Base-by-base conservation (phyloP, 1,140 invertebrate genomes). In the Cotesia chilonis region DNA sequence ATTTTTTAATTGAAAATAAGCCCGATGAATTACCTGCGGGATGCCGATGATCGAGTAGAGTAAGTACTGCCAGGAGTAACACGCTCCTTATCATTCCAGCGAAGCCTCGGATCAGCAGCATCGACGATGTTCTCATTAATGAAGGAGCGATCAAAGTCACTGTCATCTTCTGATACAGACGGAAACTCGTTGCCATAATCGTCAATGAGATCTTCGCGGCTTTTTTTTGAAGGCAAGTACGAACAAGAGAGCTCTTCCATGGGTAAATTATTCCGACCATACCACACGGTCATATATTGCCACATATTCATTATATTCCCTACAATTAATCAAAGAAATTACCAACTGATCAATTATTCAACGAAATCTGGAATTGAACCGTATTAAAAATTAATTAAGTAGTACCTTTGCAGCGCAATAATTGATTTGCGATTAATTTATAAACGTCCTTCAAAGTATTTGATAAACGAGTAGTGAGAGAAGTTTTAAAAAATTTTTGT, bases 221-320 rank as follows among this genome's bases (percentile, higher is more conserved):
- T 52, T 70, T 78, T 84, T 20, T 68, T 81, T 1, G 79, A 74
- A 3, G 83, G 76, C 4, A 78, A 37, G 69, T 86, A 86, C 1
- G 85, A 84, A 57, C 85, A 86, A 5, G 84, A 83, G 5, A 85
- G 68, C 38, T 84, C 80, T 70, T 86, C 85, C 9, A 74, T 75
- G 4, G 76, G 75, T 0, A 59, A 51, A 3, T 74, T 69, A 73
- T 72, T 80, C 6, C 60, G 65, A n/a, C 72, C 74, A 47, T 67
- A 78, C 77, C 79, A 78, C 0, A 75, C 78, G 41, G 70, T 52
- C 10, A 71, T 68, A 4, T 77, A 76, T 12, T 71, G 73, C 10
- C 81, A 12, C n/a, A 78, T 14, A 0, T 36, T 17, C 5, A 4
- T 10, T 10, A 61, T 60, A 66, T 75, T 78, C 3, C 61, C 77